Evolutionary conservation across 2,888 invertebrate genomes (phyloP), one percentile per base, ranked within the genome.

Genomic region (Octodonta nipae): DNA sequence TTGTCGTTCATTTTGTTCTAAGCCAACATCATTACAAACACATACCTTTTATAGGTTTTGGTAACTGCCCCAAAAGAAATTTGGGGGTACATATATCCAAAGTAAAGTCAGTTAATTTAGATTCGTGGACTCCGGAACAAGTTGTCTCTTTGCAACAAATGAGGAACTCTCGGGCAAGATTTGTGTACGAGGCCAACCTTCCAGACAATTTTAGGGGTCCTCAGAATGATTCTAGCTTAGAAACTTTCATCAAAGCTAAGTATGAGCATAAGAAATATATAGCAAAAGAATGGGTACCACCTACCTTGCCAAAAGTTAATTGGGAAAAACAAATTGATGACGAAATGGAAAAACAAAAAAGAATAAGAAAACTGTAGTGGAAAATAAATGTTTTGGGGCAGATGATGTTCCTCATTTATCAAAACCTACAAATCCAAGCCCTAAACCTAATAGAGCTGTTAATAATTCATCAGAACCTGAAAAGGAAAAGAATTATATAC

Each of bases 261-360:
- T 99, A 99, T 60, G 98, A 99, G 63, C 86, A 89, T 57, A 96
- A 93, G 67, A 93, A 95, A 60, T 98, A 93, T 61, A 87, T 95
- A 51, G 95, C 95, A n/a, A 78, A 83, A 50, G 95, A 95, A 65
- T 95, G 92, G 92, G 85, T 93, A 30, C 86, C 83, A 24, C 87
- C 86, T 8, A 70, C 81, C 4, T 64, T 81, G 46, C 87, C 88
- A 4, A 85, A 86, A 64, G 53, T 54, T 6, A 77, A 79, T 57
- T 79, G 79, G 71, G 87, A 84, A 47, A 83, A 85, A 22, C 42
- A 44, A 29, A 44, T 44, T 13, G 44, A 42, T 26, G 44, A 44
- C 10, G 44, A 44, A 61, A 73, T 83, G 30, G 86, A 86, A 54
- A 71, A 73, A 41, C 81, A 79, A 51, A 84, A 83, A 52, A 73